phyloP scores from a whole-genome alignment of 2,113 vertebrate species.

The Carlito syrichta region DNA sequence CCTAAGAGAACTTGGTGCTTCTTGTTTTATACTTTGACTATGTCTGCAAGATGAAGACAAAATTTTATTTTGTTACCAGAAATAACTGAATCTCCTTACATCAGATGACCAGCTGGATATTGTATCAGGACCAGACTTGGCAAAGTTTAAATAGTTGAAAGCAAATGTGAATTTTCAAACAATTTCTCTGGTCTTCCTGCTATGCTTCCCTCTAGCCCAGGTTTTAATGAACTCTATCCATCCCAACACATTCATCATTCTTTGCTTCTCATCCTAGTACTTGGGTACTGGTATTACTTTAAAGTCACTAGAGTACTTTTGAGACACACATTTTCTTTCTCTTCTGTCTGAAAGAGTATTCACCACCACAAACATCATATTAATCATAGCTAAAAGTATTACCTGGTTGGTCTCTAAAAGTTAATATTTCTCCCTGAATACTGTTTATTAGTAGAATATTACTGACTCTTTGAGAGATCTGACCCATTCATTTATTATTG shows the following conservation, averaged over 20 bases:
- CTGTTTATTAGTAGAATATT: background rate
- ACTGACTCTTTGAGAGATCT: background rate
- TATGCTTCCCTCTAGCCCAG: background rate
- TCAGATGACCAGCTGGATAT: background rate
- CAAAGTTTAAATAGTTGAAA: background rate
- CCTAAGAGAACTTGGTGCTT: background rate
- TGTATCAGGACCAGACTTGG: background rate
- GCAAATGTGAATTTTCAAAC: background rate
- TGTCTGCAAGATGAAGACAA: background rate
- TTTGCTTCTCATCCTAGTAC: background rate
- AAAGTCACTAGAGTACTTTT: background rate
- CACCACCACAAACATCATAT: background rate
- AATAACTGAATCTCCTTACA: too few relatives aligned
- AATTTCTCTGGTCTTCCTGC: accelerated
- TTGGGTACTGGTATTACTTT: accelerated
- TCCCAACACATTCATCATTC: accelerated
- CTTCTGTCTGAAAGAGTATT: background rate
- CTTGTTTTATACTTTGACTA: background rate
- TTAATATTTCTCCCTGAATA: background rate
- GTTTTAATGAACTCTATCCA: background rate
- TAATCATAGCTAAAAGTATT: background rate
- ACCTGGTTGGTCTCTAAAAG: background rate
- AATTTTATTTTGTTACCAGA: background rate
- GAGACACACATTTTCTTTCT: background rate
- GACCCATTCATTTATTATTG: too few relatives aligned